Conservation (phyloP, 1,140 invertebrate species). For the Nasonia giraulti region DNA sequence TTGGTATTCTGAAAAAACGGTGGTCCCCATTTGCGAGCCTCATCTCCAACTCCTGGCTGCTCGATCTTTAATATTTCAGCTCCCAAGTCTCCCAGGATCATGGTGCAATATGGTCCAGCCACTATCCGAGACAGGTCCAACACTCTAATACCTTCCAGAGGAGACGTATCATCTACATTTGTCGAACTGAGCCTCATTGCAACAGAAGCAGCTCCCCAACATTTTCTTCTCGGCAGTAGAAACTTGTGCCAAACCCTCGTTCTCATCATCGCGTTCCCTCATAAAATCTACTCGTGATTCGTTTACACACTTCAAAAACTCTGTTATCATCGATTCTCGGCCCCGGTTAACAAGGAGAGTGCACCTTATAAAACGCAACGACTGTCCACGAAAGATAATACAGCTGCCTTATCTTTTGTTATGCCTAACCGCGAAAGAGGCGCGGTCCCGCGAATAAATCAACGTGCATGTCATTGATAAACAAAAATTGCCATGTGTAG, state of each 20-base stretch:
- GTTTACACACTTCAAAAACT: neutral
- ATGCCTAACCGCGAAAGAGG: neutral
- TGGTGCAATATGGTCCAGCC: slow-evolving; percentile 86
- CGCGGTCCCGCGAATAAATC: neutral
- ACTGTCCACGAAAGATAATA: neutral
- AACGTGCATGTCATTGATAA: neutral
- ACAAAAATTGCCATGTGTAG: neutral
- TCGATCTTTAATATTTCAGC: slow-evolving; percentile 96
- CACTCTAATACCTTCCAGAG: slow-evolving; percentile 81
- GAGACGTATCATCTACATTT: slow-evolving; percentile 60
- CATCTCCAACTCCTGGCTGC: slow-evolving; percentile 87
- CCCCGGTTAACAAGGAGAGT: neutral
- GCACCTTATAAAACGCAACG: neutral
- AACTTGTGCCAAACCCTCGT: neutral
- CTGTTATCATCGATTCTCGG: neutral
- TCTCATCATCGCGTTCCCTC: neutral
- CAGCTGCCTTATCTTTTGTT: neutral
- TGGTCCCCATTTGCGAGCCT: slow-evolving; percentile 93
- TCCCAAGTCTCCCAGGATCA: slow-evolving; percentile 94
- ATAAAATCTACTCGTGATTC: neutral
- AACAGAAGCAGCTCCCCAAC: neutral
- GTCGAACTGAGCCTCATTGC: neutral
- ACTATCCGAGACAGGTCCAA: slow-evolving; percentile 90
- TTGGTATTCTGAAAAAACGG: slow-evolving; percentile 85
- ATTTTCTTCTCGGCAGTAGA: neutral